Conservation (phyloP, 1,140 invertebrate species). For the Meloidogyne exigua region DNA sequence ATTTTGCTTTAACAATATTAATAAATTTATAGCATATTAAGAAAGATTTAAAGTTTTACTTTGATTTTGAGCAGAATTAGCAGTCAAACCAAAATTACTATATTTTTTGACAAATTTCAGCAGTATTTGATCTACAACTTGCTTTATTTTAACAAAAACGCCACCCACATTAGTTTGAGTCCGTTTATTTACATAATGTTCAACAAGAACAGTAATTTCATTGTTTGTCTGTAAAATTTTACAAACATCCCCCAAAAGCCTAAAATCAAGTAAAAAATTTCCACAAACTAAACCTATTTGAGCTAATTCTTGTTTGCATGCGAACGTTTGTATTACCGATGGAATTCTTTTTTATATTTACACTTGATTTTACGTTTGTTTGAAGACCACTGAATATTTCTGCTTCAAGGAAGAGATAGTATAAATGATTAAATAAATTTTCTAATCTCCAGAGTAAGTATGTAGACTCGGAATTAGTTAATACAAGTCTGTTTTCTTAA, state of each 20-base stretch:
- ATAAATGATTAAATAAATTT: no score
- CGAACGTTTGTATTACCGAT: not conserved
- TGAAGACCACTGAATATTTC: not conserved
- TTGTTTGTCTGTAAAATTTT: not conserved
- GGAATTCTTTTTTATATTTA: not conserved
- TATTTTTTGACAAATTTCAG: not conserved
- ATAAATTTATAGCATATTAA: not conserved
- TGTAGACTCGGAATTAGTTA: not conserved
- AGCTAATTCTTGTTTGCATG: not conserved
- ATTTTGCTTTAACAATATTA: no score
- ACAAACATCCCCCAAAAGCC: not conserved
- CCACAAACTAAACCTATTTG: not conserved
- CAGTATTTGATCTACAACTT: not conserved
- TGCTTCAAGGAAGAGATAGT: not conserved
- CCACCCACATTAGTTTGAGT: not conserved
- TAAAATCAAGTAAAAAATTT: not conserved
- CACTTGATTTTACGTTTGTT: not conserved
- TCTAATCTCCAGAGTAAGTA: not conserved
- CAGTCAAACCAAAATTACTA: not conserved
- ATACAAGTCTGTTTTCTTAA: not conserved
- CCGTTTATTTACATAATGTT: not conserved
- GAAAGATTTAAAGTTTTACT: not conserved
- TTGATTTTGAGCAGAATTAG: not conserved
- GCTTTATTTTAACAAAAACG: not conserved
- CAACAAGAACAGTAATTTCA: not conserved